Evolutionary conservation across 2,888 invertebrate genomes (phyloP).

Genomic region (Sinohyriopsis cumingii): DNA sequence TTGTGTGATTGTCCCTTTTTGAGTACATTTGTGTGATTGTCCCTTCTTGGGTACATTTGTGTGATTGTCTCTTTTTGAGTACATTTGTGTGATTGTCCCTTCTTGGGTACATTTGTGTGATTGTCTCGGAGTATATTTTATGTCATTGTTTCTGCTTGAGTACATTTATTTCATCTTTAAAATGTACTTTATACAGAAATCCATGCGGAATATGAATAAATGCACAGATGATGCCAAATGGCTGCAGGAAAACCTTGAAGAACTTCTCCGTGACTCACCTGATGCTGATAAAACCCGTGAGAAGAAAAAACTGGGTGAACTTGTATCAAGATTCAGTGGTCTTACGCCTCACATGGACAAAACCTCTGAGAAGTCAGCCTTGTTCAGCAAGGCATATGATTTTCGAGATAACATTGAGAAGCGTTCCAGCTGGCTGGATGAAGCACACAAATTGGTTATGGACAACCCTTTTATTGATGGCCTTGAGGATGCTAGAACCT

Average conservation of each 20-base stretch:
- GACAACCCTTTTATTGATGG: slow-evolving; percentile 63
- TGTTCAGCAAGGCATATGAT: slow-evolving; percentile 92
- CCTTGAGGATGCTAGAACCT: slow-evolving; percentile 61
- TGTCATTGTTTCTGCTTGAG: background rate
- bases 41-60: too few species aligned
- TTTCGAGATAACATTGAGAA: slow-evolving; percentile 91
- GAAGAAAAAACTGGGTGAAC: slow-evolving; percentile 83
- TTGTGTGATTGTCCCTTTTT: too few species aligned
- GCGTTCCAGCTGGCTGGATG: slow-evolving; percentile 79
- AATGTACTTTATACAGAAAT: slow-evolving; percentile 46
- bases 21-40: too few species aligned
- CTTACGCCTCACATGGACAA: slow-evolving; percentile 93
- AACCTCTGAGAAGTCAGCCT: slow-evolving; percentile 93
- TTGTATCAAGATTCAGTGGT: slow-evolving; percentile 81
- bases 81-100: too few species aligned
- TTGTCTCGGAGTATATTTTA: too few species aligned
- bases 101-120: too few species aligned
- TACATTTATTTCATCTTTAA: background rate
- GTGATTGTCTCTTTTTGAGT: too few species aligned
- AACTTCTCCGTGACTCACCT: slow-evolving; percentile 86
- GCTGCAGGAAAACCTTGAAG: slow-evolving; percentile 92
- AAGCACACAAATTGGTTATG: slow-evolving; percentile 56
- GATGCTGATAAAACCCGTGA: slow-evolving; percentile 86
- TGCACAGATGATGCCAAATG: slow-evolving; percentile 90
- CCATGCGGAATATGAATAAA: slow-evolving; percentile 57